Conservation (phyloP, 2,888 invertebrate genomes). For the Lasius platythorax region DNA sequence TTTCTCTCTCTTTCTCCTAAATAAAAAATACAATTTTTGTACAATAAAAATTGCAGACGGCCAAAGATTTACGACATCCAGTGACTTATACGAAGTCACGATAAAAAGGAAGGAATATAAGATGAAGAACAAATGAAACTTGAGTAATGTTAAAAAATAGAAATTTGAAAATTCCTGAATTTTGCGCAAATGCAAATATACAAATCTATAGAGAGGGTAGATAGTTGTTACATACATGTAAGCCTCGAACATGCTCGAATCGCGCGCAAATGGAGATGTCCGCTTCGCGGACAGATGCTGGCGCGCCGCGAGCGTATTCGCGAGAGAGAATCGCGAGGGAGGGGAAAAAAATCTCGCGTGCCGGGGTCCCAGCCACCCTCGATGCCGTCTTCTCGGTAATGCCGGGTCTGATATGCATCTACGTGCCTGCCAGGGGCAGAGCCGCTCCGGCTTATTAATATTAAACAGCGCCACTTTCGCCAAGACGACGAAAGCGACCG, state of each 20-base stretch:
- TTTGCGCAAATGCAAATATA: not conserved
- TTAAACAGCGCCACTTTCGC: conserved; percentile 83
- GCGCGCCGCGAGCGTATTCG: conserved; percentile 59
- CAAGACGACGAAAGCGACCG: conserved; percentile 61
- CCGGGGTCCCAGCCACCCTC: conserved; percentile 1
- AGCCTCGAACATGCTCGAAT: conserved; percentile 1
- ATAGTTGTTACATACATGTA: not conserved
- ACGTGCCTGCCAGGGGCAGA: conserved; percentile 84
- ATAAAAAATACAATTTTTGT: not conserved
- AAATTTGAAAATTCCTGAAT: not conserved
- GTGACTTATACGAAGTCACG: not conserved
- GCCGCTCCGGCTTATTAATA: conserved; percentile 83
- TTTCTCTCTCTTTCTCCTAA: not conserved
- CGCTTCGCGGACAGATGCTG: conserved; percentile 33
- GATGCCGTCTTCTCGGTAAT: conserved; percentile 81
- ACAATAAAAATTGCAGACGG: not conserved
- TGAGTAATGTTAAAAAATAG: not conserved
- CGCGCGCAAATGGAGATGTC: conserved; percentile 52
- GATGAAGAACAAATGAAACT: not conserved
- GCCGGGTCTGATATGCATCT: conserved; percentile 84
- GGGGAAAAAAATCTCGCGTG: conserved; percentile 64
- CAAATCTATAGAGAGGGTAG: not conserved
- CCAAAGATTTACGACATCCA: not conserved
- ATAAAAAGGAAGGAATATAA: not conserved
- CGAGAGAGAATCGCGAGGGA: conserved; percentile 53